Evolutionary conservation across 2,113 vertebrate genomes (phyloP).

Genomic region (Elachura formosa): DNA sequence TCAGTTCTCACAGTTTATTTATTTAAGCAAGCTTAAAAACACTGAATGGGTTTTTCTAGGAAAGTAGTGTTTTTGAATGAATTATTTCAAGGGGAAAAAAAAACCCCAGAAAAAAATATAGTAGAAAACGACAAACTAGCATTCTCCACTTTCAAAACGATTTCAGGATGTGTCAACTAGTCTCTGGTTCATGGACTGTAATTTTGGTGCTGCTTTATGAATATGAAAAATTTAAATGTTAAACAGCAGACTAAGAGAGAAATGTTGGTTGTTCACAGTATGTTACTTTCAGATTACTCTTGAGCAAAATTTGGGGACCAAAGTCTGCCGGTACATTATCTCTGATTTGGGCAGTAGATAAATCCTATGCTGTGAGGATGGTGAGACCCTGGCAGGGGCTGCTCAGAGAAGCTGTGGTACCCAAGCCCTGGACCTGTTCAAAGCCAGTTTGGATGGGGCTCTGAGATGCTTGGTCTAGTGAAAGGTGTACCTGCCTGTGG

Average conservation of each 20-base stretch:
- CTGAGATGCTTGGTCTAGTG: too few species aligned
- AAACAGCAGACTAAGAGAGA: background rate
- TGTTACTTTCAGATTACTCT: background rate
- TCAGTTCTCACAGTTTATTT: background rate
- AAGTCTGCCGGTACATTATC: background rate
- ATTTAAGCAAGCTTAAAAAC: background rate
- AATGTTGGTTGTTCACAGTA: fast-evolving
- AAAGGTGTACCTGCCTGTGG: background rate
- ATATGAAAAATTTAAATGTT: background rate
- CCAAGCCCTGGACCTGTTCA: fast-evolving
- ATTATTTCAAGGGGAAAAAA: fast-evolving
- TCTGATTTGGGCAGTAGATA: background rate
- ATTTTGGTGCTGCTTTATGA: background rate
- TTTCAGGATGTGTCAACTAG: background rate
- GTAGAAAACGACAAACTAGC: background rate
- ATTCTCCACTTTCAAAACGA: background rate
- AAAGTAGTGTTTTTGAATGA: background rate
- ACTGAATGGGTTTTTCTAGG: background rate
- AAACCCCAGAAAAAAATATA: fast-evolving
- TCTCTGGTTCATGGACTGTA: background rate
- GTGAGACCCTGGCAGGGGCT: background rate
- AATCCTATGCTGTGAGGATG: background rate
- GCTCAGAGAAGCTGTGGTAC: background rate
- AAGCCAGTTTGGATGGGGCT: background rate
- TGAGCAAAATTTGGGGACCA: background rate